Conservation (phyloP, 2,113 vertebrate species). For the Recurvirostra avosetta region DNA sequence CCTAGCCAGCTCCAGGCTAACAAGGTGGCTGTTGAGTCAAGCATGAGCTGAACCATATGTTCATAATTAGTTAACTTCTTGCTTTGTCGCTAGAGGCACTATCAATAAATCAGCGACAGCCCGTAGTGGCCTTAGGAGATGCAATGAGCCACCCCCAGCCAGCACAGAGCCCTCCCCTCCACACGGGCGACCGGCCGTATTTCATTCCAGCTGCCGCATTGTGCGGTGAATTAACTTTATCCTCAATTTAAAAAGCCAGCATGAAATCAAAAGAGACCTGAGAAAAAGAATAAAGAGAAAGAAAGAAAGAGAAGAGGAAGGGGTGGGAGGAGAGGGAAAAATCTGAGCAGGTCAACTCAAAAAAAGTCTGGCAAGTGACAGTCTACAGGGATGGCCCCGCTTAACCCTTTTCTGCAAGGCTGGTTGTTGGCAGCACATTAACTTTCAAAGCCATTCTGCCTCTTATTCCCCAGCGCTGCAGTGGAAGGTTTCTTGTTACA, state of each 20-base stretch:
- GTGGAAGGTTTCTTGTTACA: conserved; percentile 48
- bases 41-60: conserved; percentile 79
- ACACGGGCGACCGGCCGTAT: conserved; percentile 48
- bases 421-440: conserved; percentile 26
- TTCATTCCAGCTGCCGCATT: conserved; percentile 83
- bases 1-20: conserved; percentile 73
- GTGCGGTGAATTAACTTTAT: conserved; percentile 78
- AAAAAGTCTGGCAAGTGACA: conserved; percentile 54
- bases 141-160: conserved; percentile 62
- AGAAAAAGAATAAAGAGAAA: conserved; percentile 58
- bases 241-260: conserved; percentile 86
- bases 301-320: conserved; percentile 49
- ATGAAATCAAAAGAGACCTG: conserved; percentile 78
- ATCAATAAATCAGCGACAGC: conserved; percentile 68
- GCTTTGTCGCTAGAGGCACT: conserved; percentile 70
- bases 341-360: conserved; percentile 60
- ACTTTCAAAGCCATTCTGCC: conserved; percentile 47
- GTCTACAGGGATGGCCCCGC: conserved; percentile 33
- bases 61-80: conserved; percentile 80
- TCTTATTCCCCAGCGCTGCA: conserved; percentile 6
- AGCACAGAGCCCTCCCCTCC: conserved; percentile 57
- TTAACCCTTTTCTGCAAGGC: conserved; percentile 60
- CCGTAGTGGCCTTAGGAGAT: conserved; percentile 64
- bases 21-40: conserved; percentile 72
- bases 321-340: conserved; percentile 27